Evolutionary conservation across 2,888 invertebrate species (phyloP), one percentile per base, ranked within the genome.

Genomic region (Gymnocheta viridis): DNA sequence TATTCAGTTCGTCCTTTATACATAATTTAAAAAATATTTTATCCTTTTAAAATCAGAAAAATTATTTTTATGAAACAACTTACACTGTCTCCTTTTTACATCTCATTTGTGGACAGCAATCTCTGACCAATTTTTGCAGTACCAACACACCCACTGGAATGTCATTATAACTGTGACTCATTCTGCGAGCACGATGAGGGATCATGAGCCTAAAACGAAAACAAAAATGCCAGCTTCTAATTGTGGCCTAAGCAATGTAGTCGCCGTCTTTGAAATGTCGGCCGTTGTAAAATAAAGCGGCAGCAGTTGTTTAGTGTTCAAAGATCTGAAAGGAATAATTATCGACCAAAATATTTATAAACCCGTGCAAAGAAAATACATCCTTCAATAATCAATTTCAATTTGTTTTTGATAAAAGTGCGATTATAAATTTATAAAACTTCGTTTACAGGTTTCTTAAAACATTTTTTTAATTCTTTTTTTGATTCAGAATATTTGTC

Each of bases 51-150:
- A n/a, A n/a, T n/a, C n/a, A n/a, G n/a, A n/a, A n/a, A n/a, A n/a
- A 0, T 17, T 32, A 12, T 58, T 35, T 6, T 17, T 35, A 62
- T 7, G 2, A n/a, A 54, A 10, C 4, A 12, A 82, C 85, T 93
- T 91, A 95, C 96, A 95, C 94, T 88, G 93, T 89, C 87, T 95
- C 93, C 88, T 95, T 93, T 89, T 95, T 95, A 83, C 94, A 92
- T 86, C 93, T 93, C 6, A 94, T 89, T 19, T 94, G 92, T 4
- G 94, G 94, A 87, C 94, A 95, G 72, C 94, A 94, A 87, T 91
- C 93, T 6, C 92, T 92, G 91, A 93, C 22, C 93, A 87, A 86
- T 91, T 86, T 93, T 88, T 95, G 94, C 66, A 95, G 88, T 35
- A 93, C 88, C 87, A 93, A 92, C 10, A 96, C 91, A n/a, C 96